phyloP scores from a whole-genome alignment of 2,113 vertebrate genomes.

The Mystacornis crossleyi region DNA sequence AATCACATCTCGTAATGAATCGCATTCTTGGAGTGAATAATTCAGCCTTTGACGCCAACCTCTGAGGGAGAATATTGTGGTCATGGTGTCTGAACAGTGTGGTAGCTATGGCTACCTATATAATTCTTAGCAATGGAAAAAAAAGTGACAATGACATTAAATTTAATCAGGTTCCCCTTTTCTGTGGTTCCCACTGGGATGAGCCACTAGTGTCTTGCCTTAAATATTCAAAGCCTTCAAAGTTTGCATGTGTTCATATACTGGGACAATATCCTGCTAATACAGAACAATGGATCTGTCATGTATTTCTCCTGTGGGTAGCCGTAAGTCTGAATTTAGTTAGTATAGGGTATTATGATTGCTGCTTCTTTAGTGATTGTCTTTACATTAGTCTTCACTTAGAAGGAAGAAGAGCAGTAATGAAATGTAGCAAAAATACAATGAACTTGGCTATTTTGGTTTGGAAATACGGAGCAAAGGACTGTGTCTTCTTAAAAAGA shows the following conservation, averaged over 20 bases:
- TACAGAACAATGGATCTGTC: conserved; percentile 85
- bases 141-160: conserved; percentile 97
- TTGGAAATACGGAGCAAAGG: conserved; percentile 66
- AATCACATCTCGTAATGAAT: conserved; percentile 79
- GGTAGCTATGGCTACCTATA: conserved; percentile 96
- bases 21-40: conserved; percentile 84
- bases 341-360: conserved; percentile 71
- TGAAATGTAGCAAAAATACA: conserved; percentile 68
- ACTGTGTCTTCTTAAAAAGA: conserved; percentile 59
- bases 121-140: conserved; percentile 89
- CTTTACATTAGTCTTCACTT: conserved; percentile 72
- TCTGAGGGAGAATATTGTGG: conserved; percentile 87
- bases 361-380: conserved; percentile 65
- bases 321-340: conserved; percentile 73
- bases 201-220: conserved; percentile 85
- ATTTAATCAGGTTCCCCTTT: conserved; percentile 98
- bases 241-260: conserved; percentile 83
- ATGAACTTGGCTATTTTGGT: conserved; percentile 66
- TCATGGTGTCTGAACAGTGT: conserved; percentile 91
- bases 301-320: conserved; percentile 79
- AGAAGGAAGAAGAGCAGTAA: conserved; percentile 58
- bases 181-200: conserved; percentile 90
- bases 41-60: conserved; percentile 81
- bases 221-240: conserved; percentile 85
- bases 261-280: conserved; percentile 82